A percentile compares a stretch with the other conserved stretches of the same genome.
phyloP scores from a whole-genome alignment of 2,888 invertebrate species.

The Trissolcus brochymenae region DNA sequence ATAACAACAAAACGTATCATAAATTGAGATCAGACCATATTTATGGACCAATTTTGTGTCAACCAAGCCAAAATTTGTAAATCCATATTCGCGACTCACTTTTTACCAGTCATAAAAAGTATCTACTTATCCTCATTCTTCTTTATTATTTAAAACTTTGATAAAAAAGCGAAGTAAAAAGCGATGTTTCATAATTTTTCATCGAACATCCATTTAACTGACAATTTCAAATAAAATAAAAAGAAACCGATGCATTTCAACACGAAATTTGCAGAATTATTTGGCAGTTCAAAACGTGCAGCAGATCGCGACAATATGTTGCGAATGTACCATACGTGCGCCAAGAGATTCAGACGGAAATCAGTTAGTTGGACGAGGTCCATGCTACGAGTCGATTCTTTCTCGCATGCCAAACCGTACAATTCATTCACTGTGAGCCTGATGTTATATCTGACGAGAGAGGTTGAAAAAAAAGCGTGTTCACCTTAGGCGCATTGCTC shows the following conservation, averaged over 20 bases:
- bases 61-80: background rate
- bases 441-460: slow-evolving; percentile 57
- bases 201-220: background rate
- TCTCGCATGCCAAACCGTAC: slow-evolving; percentile 64
- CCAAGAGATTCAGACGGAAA: slow-evolving; percentile 64
- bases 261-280: slow-evolving; percentile 44
- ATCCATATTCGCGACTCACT: no score
- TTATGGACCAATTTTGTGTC: no score
- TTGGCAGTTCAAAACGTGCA: slow-evolving; percentile 45
- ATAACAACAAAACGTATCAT: slow-evolving; percentile 50
- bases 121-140: no score
- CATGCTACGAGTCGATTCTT: slow-evolving; percentile 62
- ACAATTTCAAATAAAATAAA: background rate
- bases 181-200: no score
- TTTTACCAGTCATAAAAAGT: no score
- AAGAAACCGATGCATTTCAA: background rate
- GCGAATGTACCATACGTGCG: slow-evolving; percentile 15
- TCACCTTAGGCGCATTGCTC: slow-evolving; percentile 58
- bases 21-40: slow-evolving; percentile 26
- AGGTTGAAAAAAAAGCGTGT: slow-evolving; percentile 12
- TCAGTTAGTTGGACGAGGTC: slow-evolving; percentile 69
- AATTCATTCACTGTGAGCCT: slow-evolving; percentile 59
- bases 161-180: no score
- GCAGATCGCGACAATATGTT: slow-evolving; percentile 54
- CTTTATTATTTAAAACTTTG: no score